Base-by-base conservation (phyloP, 2,888 invertebrate species). In the Phengaris arion region DNA sequence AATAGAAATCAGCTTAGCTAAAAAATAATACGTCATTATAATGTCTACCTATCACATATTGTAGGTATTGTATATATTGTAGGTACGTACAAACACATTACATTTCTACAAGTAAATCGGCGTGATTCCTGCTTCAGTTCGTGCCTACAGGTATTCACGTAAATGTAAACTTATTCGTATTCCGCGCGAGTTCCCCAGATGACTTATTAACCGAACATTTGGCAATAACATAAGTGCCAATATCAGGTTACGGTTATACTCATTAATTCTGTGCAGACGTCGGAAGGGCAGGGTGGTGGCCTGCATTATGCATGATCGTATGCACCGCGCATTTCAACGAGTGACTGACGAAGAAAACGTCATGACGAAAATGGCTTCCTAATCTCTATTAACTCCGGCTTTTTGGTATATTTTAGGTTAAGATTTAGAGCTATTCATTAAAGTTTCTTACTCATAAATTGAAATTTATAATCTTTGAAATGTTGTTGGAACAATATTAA, bases 261-360 rank as follows among this genome's bases (percentile, higher is more conserved):
- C 86, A 91, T 91, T 89, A 89, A 90, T 91, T 87, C 90, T 78
- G 82, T 79, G 80, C 86, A 87, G 89, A 87, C 89, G 88, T 83
- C 88, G 92, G 92, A 91, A 91, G 91, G 89, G 88, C 91, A 91
- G 82, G 86, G 85, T 89, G 89, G 90, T 87, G 86, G 86, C 85
- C 87, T 92, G 89, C 91, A 92, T 92, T 88, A 92, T 92, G 91
- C 91, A 92, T 81, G 79, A 81, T 80, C 82, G 87, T 87, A 85
- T 87, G 88, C 84, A 85, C 83, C 78, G 76, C 78, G 89, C 85
- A 89, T 89, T 77, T 83, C 68, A 68, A 55, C 69, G 45, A 54
- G 46, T 78, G 76, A 77, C 78, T 77, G 79, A 79, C 75, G 74
- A 79, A 79, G 78, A 79, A 78, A 79, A 79, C 78, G 69, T 75